Percentiles rank a stretch among this genome's conserved stretches.
Conservation (phyloP, 2,888 invertebrate species). For the Drosophila austrosaltans region DNA sequence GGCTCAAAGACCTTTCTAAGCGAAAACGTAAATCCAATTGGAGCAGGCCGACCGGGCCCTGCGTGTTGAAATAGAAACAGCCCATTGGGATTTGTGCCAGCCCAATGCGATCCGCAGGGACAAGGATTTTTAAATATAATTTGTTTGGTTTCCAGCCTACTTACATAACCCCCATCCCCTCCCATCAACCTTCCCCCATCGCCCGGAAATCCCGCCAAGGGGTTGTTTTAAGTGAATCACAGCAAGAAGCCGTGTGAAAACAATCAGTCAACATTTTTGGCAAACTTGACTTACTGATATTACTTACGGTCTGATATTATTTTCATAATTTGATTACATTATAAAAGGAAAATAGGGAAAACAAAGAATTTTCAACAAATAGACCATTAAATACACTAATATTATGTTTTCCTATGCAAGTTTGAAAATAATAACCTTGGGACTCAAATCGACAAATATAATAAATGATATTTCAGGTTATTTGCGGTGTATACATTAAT, state of each 20-base stretch:
- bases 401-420: background rate
- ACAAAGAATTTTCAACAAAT: background rate
- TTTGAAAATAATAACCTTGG: no score
- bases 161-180: conserved; percentile 26
- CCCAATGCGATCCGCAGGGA: conserved; percentile 32
- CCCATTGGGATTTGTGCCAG: conserved; percentile 62
- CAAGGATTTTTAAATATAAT: conserved; percentile 71
- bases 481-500: no score
- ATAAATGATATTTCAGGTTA: no score
- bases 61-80: conserved; percentile 70
- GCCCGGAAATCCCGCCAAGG: conserved; percentile 44
- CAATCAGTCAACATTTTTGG: conserved; percentile 75
- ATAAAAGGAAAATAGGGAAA: conserved; percentile 40
- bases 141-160: conserved; percentile 55
- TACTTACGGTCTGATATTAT: conserved; percentile 54
- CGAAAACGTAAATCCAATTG: conserved; percentile 65
- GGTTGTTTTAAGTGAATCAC: conserved; percentile 70
- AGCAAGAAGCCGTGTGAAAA: conserved; percentile 64
- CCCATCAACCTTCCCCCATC: background rate
- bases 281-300: conserved; percentile 70
- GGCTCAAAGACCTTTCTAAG: conserved; percentile 44
- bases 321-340: conserved; percentile 79
- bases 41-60: conserved; percentile 52
- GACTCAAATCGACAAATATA: no score
- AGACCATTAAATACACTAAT: conserved; percentile 11